These are phyloP conservation scores for Dilophus febrilis DNA, from an alignment of 2,888 invertebrate genomes.

Conservation along the genomic window DNA sequence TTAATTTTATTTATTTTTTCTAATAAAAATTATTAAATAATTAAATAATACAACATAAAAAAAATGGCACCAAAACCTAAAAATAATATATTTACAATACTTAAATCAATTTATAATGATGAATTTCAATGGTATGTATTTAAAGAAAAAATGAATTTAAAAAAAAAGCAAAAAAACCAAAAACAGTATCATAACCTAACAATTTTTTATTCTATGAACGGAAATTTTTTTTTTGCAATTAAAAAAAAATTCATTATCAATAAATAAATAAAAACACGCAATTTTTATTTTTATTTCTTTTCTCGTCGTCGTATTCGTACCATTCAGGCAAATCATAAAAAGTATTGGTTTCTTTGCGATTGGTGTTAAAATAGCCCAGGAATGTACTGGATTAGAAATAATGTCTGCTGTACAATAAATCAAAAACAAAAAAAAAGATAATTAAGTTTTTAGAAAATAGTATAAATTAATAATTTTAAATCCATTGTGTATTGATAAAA, in stretches of 20 bases:
- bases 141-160: too few species aligned
- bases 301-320: constrained; percentile 4
- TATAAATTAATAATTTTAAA: too few species aligned
- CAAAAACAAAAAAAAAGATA: too few species aligned
- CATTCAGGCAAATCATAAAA: constrained; percentile 57
- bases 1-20: too few species aligned
- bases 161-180: too few species aligned
- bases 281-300: constrained; percentile 20
- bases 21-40: too few species aligned
- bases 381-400: constrained; percentile 56
- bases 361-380: constrained; percentile 61
- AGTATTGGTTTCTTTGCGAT: constrained; percentile 61
- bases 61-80: too few species aligned
- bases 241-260: background rate
- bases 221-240: background rate
- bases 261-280: background rate
- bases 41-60: too few species aligned
- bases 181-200: too few species aligned
- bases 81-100: too few species aligned
- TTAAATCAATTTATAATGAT: constrained; percentile 41
- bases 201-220: too few species aligned
- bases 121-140: constrained; percentile 60
- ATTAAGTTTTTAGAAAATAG: background rate
- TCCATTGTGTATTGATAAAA: too few species aligned
- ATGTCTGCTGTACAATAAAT: constrained; percentile 36